Conservation (phyloP, 2,888 invertebrate species). For the Hirtodrosophila duncani region DNA sequence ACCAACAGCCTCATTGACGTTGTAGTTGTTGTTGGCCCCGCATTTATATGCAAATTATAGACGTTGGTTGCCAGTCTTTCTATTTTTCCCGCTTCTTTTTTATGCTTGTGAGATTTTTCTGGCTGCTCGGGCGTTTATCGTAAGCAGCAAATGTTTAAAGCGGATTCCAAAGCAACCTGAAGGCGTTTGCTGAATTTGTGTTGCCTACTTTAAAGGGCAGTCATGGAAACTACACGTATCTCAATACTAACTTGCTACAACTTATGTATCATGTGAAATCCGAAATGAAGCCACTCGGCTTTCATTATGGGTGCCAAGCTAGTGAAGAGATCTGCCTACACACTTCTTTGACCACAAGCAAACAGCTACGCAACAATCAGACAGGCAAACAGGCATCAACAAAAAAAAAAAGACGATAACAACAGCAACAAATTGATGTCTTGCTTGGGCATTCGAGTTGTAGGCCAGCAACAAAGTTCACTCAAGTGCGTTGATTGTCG, state of each 20-base stretch:
- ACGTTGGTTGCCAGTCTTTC: slow-evolving; percentile 39
- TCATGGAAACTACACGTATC: too few species aligned
- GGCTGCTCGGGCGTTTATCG: slow-evolving; percentile 63
- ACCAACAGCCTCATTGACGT: slow-evolving; percentile 29
- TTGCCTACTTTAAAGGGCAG: slow-evolving; percentile 39
- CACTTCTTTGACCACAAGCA: slow-evolving; percentile 36
- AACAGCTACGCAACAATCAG: slow-evolving; percentile 52
- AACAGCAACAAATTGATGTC: slow-evolving; percentile 46
- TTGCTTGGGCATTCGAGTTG: slow-evolving; percentile 47
- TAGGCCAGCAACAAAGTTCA: slow-evolving; percentile 53
- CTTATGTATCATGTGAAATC: background rate
- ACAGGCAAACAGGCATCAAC: slow-evolving; percentile 24
- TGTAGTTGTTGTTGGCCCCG: slow-evolving; percentile 44
- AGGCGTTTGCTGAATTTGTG: slow-evolving; percentile 11
- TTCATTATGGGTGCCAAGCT: slow-evolving; percentile 45
- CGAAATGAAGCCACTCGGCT: slow-evolving; percentile 35
- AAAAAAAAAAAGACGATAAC: slow-evolving; percentile 13
- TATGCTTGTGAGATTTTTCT: slow-evolving; percentile 55
- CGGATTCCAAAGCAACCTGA: slow-evolving; percentile 38
- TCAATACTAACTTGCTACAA: background rate
- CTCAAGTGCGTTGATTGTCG: slow-evolving; percentile 69
- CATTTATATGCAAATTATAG: slow-evolving; percentile 72
- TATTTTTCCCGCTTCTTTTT: slow-evolving; percentile 13
- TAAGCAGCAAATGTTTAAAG: slow-evolving; percentile 47
- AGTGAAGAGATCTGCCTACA: slow-evolving; percentile 26